Base-by-base conservation (phyloP, 1,140 invertebrate genomes). In the Campoletis sonorensis region DNA sequence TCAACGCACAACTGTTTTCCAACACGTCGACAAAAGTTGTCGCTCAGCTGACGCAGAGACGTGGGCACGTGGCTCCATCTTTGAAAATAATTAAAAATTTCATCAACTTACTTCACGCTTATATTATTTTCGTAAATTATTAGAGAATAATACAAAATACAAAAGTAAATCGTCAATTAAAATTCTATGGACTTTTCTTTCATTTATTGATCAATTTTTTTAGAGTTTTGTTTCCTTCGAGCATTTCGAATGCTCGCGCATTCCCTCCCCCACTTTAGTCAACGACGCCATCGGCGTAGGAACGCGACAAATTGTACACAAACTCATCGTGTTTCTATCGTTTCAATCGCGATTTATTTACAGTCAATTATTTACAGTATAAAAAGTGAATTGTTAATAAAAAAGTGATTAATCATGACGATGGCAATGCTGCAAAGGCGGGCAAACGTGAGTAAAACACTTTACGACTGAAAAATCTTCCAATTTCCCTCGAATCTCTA, bases 371-470 rank as follows among this genome's bases (percentile, higher is more conserved):
- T 23, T 26, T 2, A 23, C 33, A 10, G 15, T 67, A 70, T 86
- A 18, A 76, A 88, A 1, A 64, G 37, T 64, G 40, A 70, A 71
- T 76, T 45, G 5, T 37, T 10, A 45, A 10, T 84, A 83, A 30
- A 83, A 83, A 15, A 87, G 70, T 51, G 81, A 45, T 64, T 64
- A 81, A 93, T 86, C 71, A 94, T 94, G 94, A 93, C 94, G 83
- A 92, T 94, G 90, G 93, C 93, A 82, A 93, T 94, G 88, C 71
- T 91, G 86, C 94, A 94, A 90, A 92, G 93, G 49, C 92, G 94
- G 80, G 92, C 93, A 70, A 94, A 94, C 85, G 94, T 94, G 91
- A 93, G 91, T 91, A 80, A 67, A 80, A 30, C 81, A 40, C 61
- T 72, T 26, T 45, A 23, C 13, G 7, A 27, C 5, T 7, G 21